phyloP scores from a whole-genome alignment of 1,140 invertebrate genomes.

The Caenorhabditis brenneri region DNA sequence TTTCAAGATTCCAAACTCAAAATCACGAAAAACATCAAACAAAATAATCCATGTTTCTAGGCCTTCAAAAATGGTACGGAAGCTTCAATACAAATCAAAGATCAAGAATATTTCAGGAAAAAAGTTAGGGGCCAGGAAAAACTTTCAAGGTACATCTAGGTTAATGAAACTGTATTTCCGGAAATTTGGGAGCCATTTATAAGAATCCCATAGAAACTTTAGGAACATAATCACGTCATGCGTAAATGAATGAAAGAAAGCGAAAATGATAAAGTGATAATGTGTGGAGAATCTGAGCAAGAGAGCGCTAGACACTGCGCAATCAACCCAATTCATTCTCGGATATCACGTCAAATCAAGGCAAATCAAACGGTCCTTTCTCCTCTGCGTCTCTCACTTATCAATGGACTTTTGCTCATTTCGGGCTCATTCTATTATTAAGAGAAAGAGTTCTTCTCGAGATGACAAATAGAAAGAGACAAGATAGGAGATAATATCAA shows the following conservation, averaged over 20 bases:
- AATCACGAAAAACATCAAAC: too few species aligned
- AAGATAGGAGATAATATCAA: background rate
- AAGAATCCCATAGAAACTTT: too few species aligned
- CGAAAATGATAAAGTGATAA: conserved; percentile 22
- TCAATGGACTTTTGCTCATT: background rate
- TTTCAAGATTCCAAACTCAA: too few species aligned
- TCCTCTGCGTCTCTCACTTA: background rate
- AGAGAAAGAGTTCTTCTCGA: background rate
- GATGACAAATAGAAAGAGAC: background rate
- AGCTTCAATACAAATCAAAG: too few species aligned
- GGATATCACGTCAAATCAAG: conserved; percentile 37
- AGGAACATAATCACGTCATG: background rate
- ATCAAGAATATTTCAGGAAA: too few species aligned
- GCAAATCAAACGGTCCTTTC: background rate
- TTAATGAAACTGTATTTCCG: too few species aligned
- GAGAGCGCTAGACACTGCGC: background rate
- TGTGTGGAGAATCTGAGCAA: background rate
- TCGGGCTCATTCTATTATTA: background rate
- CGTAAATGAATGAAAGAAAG: background rate
- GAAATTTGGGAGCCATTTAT: too few species aligned
- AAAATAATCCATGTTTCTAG: too few species aligned
- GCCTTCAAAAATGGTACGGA: too few species aligned
- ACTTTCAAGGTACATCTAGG: too few species aligned
- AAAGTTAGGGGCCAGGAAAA: too few species aligned
- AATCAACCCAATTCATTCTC: background rate